Evolutionary conservation across 2,113 vertebrate genomes (phyloP).

Genomic region (Sturnira hondurensis): DNA sequence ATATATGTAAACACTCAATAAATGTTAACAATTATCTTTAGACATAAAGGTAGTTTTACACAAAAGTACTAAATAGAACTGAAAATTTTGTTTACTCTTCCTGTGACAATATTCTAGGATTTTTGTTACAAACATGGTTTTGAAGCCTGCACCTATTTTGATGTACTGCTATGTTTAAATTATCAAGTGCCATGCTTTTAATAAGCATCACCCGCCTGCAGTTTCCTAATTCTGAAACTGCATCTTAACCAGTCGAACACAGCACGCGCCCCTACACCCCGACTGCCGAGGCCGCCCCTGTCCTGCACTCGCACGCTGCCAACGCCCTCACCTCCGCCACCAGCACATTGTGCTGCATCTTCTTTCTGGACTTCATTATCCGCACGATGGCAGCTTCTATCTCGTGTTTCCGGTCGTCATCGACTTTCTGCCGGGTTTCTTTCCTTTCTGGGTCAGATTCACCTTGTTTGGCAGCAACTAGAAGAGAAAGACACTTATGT

Average conservation of each 20-base stretch:
- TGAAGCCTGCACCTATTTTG: not conserved
- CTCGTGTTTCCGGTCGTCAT: constrained; percentile 98
- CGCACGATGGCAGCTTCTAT: constrained; percentile 98
- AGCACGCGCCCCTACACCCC: not conserved
- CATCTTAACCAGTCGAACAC: not conserved
- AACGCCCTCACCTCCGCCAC: constrained; percentile 91
- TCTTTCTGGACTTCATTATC: constrained; percentile 99
- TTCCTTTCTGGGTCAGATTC: constrained; percentile 97
- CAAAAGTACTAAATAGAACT: not conserved
- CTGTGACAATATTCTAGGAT: not conserved
- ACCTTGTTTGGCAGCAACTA: constrained; percentile 98
- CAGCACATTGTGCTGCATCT: constrained; percentile 98
- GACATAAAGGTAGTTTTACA: not conserved
- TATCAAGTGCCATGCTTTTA: not conserved
- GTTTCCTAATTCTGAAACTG: not conserved
- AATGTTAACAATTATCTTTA: not conserved
- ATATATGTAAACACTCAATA: not conserved
- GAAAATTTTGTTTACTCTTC: not conserved
- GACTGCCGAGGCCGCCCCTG: too few relatives aligned
- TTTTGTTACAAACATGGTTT: not conserved
- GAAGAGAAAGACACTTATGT: constrained; percentile 54
- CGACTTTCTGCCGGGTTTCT: constrained; percentile 97
- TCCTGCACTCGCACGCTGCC: not conserved
- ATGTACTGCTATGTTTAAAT: not conserved
- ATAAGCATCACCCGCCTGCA: not conserved